Evolutionary conservation across 1,140 invertebrate genomes (phyloP).

Genomic region (Samia ricini): DNA sequence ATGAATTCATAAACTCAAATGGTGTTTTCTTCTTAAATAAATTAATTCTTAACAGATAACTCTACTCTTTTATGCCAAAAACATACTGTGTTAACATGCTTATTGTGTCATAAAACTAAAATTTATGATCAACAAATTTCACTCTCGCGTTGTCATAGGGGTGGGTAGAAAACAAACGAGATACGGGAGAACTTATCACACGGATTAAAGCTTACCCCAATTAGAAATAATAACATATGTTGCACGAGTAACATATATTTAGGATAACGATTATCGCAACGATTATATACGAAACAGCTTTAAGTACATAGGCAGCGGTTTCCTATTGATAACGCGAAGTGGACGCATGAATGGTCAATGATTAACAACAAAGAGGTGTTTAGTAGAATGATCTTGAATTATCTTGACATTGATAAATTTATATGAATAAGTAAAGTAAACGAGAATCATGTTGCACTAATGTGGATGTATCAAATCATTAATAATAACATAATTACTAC

Average conservation of each 20-base stretch:
- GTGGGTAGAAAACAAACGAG: not conserved
- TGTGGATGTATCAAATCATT: not conserved
- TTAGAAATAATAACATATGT: constrained; percentile 6
- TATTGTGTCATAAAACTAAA: too few species aligned
- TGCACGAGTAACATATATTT: not conserved
- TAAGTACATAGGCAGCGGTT: not conserved
- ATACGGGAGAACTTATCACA: not conserved
- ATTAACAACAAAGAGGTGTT: not conserved
- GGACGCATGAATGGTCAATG: not conserved
- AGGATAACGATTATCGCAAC: not conserved
- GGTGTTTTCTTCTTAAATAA: too few species aligned
- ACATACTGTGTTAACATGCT: too few species aligned
- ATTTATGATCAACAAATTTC: too few species aligned
- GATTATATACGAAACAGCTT: not conserved
- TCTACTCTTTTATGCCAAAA: too few species aligned
- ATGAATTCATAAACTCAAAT: too few species aligned
- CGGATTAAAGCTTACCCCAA: constrained; percentile 15
- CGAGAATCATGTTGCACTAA: not conserved
- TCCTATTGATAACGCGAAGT: not conserved
- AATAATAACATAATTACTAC: not conserved
- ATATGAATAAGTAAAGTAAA: not conserved
- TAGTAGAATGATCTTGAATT: constrained; percentile 6
- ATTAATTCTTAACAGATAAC: too few species aligned
- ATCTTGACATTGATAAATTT: not conserved
- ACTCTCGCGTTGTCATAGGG: not conserved